These are phyloP conservation scores for Panagrolaimus sp. DNA, from an alignment of 1,140 invertebrate genomes.

Conservation along the genomic window DNA sequence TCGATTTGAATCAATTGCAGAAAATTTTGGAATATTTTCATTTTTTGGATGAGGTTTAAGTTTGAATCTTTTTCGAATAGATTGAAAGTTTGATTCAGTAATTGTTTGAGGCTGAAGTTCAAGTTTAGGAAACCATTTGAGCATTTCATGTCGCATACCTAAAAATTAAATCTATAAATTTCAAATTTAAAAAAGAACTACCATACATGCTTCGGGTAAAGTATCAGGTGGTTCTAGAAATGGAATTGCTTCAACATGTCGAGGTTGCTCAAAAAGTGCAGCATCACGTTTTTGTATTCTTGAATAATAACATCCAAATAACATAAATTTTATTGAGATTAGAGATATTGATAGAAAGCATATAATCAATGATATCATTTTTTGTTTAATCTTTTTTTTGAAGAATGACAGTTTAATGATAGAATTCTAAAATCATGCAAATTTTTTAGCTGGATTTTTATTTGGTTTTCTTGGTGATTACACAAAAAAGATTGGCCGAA, in stretches of 20 bases:
- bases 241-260: constrained; percentile 7
- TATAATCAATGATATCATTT: too few species aligned
- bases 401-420: too few species aligned
- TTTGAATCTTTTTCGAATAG: constrained; percentile 17
- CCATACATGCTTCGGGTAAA: constrained; percentile 7
- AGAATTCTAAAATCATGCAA: too few species aligned
- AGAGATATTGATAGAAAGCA: neutral
- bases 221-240: constrained; percentile 11
- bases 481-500: constrained; percentile 67
- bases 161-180: too few species aligned
- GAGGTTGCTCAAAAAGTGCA: neutral
- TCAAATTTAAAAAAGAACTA: too few species aligned
- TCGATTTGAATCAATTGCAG: constrained; percentile 21
- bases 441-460: neutral
- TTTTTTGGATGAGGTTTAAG: constrained; percentile 19
- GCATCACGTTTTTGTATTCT: neutral
- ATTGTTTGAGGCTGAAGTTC: constrained; percentile 29
- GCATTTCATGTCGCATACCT: constrained; percentile 22
- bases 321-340: neutral
- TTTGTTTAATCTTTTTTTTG: too few species aligned
- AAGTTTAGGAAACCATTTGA: constrained; percentile 22
- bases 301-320: neutral
- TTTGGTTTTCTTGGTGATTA: neutral
- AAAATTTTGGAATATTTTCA: constrained; percentile 20
- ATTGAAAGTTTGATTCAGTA: constrained; percentile 24